Percentiles rank a stretch among this genome's conserved stretches.
These are phyloP conservation scores for Rallus crepitans DNA, from an alignment of 2,797 vertebrate species.

Conservation along the genomic window DNA sequence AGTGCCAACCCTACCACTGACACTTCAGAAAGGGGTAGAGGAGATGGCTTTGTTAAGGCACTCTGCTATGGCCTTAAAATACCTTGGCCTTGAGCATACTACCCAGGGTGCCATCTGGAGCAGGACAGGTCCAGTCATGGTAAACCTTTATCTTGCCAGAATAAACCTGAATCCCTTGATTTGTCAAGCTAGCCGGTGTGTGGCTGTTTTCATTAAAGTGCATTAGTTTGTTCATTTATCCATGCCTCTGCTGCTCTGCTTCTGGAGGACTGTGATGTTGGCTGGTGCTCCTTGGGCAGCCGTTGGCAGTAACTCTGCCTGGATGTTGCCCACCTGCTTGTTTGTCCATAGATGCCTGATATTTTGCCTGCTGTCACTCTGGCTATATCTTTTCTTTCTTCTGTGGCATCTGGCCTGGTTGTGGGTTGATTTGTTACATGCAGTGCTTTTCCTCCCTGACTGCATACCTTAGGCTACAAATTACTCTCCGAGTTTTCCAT, in stretches of 20 bases:
- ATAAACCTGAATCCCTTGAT: neutral
- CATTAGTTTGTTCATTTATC: neutral
- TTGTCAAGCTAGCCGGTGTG: fast-evolving
- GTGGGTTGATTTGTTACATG: neutral
- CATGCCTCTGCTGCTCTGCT: neutral
- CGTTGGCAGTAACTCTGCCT: neutral
- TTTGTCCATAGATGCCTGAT: neutral
- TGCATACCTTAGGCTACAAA: neutral
- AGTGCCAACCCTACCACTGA: neutral
- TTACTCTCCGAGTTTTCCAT: conserved; percentile 21
- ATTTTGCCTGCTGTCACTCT: conserved; percentile 1
- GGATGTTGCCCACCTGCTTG: conserved; percentile 17
- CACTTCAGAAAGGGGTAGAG: neutral
- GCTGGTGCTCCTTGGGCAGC: neutral
- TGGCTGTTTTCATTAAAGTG: neutral
- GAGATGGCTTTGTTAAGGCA: neutral
- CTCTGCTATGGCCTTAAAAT: neutral
- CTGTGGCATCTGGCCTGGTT: conserved; percentile 28
- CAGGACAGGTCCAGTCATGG: neutral
- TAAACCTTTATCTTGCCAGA: neutral
- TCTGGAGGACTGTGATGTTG: neutral
- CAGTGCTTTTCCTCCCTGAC: neutral
- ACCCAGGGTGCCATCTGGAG: neutral
- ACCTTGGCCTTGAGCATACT: neutral
- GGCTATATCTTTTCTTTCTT: neutral